Conservation (phyloP, 64 coral and sea anemone species). For the Pachyseris speciosa region DNA sequence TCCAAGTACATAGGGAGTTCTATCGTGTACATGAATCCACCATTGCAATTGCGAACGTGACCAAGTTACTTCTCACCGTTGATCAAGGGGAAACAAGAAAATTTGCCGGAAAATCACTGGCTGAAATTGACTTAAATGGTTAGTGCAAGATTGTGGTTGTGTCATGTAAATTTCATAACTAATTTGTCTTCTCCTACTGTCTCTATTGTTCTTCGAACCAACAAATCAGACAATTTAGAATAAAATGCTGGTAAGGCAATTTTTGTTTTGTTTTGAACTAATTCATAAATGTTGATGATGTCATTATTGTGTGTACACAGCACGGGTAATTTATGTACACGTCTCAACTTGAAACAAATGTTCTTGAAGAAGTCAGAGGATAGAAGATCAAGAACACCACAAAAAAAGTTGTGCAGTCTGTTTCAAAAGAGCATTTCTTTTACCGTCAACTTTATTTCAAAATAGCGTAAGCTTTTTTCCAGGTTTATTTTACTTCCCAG, state of each 20-base stretch:
- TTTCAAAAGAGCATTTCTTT: not conserved
- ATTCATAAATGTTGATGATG: too few species aligned
- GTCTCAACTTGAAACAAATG: not conserved
- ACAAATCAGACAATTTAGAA: not conserved
- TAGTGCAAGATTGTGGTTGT: not conserved
- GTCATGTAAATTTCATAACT: not conserved
- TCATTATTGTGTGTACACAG: too few species aligned
- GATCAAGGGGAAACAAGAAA: not conserved
- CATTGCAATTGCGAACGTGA: constrained; percentile 40
- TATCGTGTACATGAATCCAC: constrained; percentile 31
- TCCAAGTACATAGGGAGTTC: constrained; percentile 25
- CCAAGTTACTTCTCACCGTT: constrained; percentile 27
- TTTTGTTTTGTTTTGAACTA: not conserved
- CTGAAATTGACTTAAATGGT: not conserved
- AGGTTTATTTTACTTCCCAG: not conserved
- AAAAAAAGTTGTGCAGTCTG: not conserved
- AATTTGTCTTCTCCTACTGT: not conserved
- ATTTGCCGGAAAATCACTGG: not conserved
- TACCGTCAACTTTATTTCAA: not conserved
- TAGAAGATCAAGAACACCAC: not conserved
- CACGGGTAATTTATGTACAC: too few species aligned
- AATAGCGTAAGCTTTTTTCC: not conserved
- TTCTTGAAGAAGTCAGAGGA: not conserved
- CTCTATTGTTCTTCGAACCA: not conserved
- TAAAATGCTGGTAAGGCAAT: not conserved